These are phyloP conservation scores for Schizaphis graminum DNA, from an alignment of 2,888 invertebrate species.

Conservation along the genomic window DNA sequence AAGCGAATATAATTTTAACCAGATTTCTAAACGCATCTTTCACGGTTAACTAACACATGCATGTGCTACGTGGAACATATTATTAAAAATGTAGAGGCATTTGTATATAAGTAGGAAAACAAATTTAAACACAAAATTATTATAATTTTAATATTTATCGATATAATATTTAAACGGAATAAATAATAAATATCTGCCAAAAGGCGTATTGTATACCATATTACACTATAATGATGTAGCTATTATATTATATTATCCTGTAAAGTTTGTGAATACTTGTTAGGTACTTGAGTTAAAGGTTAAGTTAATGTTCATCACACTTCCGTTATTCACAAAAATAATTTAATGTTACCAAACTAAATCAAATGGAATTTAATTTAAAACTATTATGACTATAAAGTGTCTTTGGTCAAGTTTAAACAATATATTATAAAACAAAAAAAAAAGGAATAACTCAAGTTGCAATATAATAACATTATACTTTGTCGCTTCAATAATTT, in stretches of 20 bases:
- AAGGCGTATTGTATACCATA: not conserved
- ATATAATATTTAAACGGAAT: not conserved
- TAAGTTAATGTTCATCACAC: not conserved
- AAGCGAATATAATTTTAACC: constrained; percentile 16
- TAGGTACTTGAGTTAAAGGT: not conserved
- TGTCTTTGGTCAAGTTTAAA: not conserved
- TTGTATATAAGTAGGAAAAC: not conserved
- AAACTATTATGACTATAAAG: not conserved
- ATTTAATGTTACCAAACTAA: not conserved
- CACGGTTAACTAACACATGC: not conserved
- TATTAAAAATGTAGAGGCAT: not conserved
- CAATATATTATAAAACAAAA: not conserved
- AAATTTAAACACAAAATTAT: not conserved
- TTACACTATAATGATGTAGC: not conserved
- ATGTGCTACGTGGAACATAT: not conserved
- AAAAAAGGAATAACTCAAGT: not conserved
- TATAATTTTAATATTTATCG: not conserved
- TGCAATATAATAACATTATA: not conserved
- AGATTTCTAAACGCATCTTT: constrained; percentile 7
- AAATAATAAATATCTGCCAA: not conserved
- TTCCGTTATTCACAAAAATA: not conserved
- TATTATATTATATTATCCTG: not conserved
- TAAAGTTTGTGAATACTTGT: not conserved
- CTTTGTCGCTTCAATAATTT: not conserved
- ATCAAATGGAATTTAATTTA: not conserved